Evolutionary conservation across 2,113 vertebrate genomes (phyloP), one percentile per base, ranked within the genome.

Genomic region (Percopsis transmontana): DNA sequence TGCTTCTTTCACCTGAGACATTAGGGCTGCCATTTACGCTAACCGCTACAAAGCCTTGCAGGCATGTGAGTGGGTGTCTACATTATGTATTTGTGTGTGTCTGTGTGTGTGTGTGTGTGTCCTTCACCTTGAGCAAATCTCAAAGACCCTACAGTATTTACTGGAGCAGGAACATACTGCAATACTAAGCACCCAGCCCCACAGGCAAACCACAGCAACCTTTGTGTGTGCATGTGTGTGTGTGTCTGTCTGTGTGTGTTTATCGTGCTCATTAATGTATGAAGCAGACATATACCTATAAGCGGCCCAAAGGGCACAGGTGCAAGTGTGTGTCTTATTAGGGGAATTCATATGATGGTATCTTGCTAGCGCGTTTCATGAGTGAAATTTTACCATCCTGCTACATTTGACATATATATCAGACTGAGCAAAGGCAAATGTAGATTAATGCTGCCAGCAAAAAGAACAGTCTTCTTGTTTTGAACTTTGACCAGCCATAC

Each of bases 101-200:
- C 20, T 33, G 21, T 14, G 9, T 33, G 21, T 24, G 9, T 16
- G 19, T 24, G 14, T 24, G n/a, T 47, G 47, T 18, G 70, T 74
- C 74, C 66, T 77, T 73, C 70, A 73, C 62, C 74, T 70, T 74
- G 74, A 74, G 51, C 11, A 10, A 23, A 44, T 69, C 57, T 41
- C 10, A 52, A 56, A 62, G 56, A 27, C 45, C 48, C 68, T 15
- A 16, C 38, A 64, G 77, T 69, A 58, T 65, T 65, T 40, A 57
- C 44, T 5, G 21, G 51, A 14, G 20, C 51, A 63, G 62, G 57
- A 48, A 68, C 42, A 51, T 44, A 42, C 21, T 6, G 59, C 60
- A 41, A 58, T 56, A 64, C 48, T 63, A 21, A 59, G 18, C 41
- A 18, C 55, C 50, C 27, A 23, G n/a, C 55, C 51, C 55, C 15